Percentiles rank a stretch among this genome's conserved stretches.
These are phyloP conservation scores for Pyrgilauda ruficollis DNA, from an alignment of 2,113 vertebrate species.

Conservation along the genomic window DNA sequence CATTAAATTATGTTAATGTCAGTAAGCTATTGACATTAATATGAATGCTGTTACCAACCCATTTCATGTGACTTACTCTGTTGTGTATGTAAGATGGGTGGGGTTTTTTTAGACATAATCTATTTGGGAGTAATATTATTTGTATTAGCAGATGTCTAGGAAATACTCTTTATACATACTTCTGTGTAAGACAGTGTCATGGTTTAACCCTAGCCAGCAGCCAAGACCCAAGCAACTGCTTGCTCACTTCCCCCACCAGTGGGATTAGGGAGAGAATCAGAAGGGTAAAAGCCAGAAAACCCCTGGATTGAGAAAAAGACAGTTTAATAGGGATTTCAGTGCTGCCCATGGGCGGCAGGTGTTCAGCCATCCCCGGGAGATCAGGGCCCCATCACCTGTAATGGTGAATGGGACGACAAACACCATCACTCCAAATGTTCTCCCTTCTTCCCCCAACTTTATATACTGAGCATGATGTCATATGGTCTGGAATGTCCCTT, in stretches of 20 bases:
- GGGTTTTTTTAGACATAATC: neutral
- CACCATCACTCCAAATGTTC: neutral
- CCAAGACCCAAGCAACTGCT: fast-evolving
- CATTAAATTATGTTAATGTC: neutral
- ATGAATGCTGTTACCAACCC: neutral
- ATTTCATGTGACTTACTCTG: neutral
- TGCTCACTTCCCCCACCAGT: fast-evolving
- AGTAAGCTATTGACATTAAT: neutral
- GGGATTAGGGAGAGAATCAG: neutral
- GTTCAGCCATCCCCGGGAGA: neutral
- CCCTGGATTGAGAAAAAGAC: neutral
- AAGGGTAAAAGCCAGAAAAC: neutral
- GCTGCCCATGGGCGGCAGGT: neutral
- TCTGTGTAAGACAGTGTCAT: neutral
- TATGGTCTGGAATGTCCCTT: neutral
- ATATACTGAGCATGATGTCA: neutral
- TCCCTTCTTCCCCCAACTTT: neutral
- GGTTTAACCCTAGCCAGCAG: neutral
- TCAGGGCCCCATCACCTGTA: too few species aligned
- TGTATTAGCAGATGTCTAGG: neutral
- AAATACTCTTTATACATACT: neutral
- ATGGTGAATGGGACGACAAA: neutral
- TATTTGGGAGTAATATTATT: neutral
- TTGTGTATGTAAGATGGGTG: neutral
- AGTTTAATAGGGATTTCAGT: neutral